Conservation (phyloP, 2,888 invertebrate species). For the Apocheima hispidaria region DNA sequence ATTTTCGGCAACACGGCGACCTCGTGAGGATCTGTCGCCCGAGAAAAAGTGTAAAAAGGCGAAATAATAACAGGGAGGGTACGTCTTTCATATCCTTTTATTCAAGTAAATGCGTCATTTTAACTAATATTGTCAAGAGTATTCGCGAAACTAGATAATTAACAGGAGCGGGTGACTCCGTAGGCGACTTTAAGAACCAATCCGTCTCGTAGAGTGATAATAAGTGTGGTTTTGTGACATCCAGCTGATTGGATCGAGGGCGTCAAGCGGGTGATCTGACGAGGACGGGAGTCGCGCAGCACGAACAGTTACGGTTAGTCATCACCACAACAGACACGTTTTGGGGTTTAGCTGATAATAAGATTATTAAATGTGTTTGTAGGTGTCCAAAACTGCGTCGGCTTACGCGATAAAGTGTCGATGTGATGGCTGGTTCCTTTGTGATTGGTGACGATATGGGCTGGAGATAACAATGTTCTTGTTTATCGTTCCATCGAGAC, state of each 20-base stretch:
- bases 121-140: constrained; percentile 75
- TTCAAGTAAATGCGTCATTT: constrained; percentile 86
- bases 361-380: constrained; percentile 58
- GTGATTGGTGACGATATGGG: constrained; percentile 72
- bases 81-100: constrained; percentile 83
- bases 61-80: constrained; percentile 84
- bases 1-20: constrained; percentile 80
- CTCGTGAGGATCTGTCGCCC: constrained; percentile 82
- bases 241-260: constrained; percentile 81
- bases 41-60: constrained; percentile 77
- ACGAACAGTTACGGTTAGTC: constrained; percentile 80
- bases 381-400: constrained; percentile 62
- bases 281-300: constrained; percentile 68
- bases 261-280: constrained; percentile 69
- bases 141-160: constrained; percentile 61
- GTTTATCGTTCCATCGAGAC: constrained; percentile 67
- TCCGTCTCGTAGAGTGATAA: constrained; percentile 45
- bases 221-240: constrained; percentile 63
- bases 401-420: constrained; percentile 69
- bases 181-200: constrained; percentile 41
- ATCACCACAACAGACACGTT: constrained; percentile 75
- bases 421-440: constrained; percentile 75
- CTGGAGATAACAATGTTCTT: constrained; percentile 71
- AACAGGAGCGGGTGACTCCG: constrained; percentile 46
- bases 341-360: constrained; percentile 63